Base-by-base conservation (phyloP, 2,888 invertebrate genomes). In the Helicoverpa assulta region DNA sequence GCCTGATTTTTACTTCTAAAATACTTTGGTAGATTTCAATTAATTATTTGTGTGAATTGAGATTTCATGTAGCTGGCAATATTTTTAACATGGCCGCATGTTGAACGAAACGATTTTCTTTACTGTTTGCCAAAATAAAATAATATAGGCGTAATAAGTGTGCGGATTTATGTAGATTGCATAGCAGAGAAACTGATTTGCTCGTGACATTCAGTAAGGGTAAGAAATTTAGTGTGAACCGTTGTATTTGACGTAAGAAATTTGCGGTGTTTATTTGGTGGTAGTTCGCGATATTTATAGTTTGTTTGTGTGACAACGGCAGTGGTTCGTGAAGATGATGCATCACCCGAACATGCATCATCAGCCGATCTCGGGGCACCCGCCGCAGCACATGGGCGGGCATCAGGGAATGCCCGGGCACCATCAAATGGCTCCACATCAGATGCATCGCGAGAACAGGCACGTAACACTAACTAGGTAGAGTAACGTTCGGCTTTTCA, bases 31-130 rank as follows among this genome's bases (percentile, higher is more conserved):
- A 40, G 37, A 43, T 21, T 63, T 0, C 29, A n/a, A 14, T 61
- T 26, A 18, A 61, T 16, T 10, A 52, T n/a, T 47, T 19, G 51
- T 40, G 37, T 67, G 21, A 40, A 59, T 52, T 67, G 14, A 14
- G 18, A 59, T 18, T 60, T 57, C 2, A 6, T 40, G 7, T 5
- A 0, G 37, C 29, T 86, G 85, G 90, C 86, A 93, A 93, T 92
- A 93, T 92, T 93, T 92, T 93, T 97, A 98, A 97, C 97, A 97
- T 98, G 97, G 98, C 97, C 97, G 97, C 97, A 97, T 97, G 97
- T 97, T 97, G 97, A 97, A 97, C 95, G 91, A 96, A 96, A 96
- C 96, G 96, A 96, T 97, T 97, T 97, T 97, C 97, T 97, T 97
- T 97, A 97, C 97, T 97, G 97, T 97, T 97, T 96, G 97, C 97